phyloP scores from a whole-genome alignment of 2,888 invertebrate genomes.

The Leucophenga montana region DNA sequence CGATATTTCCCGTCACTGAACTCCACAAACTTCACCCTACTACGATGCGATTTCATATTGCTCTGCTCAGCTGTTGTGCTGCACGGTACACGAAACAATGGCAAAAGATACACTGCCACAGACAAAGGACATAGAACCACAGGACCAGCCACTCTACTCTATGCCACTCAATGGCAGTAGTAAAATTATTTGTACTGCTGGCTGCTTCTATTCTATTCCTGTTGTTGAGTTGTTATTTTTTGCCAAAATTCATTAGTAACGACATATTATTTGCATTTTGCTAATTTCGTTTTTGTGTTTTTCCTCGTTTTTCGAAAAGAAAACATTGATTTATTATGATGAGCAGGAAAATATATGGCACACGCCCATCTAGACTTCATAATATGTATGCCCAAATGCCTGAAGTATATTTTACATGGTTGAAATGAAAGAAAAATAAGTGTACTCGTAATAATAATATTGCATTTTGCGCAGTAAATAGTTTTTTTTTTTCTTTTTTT shows the following conservation, averaged over 20 bases:
- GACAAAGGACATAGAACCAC: neutral
- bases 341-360: slow-evolving; percentile 5
- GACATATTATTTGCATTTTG: slow-evolving; percentile 57
- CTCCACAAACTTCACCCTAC: slow-evolving; percentile 30
- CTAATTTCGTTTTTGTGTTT: slow-evolving; percentile 43
- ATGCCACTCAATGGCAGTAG: too few relatives aligned
- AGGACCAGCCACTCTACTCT: too few relatives aligned
- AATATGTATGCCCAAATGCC: neutral
- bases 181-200: too few relatives aligned
- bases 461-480: too few relatives aligned
- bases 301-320: slow-evolving; percentile 30
- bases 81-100: neutral
- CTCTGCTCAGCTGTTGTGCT: neutral
- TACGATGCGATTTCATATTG: neutral
- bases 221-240: slow-evolving; percentile 23
- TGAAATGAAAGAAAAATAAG: neutral
- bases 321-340: slow-evolving; percentile 53
- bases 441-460: neutral
- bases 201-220: neutral
- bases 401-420: too few relatives aligned
- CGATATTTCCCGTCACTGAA: slow-evolving; percentile 48
- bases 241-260: slow-evolving; percentile 52
- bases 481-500: neutral
- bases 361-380: neutral
- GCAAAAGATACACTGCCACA: neutral